These are phyloP conservation scores for Venturia canescens DNA, from an alignment of 1,140 invertebrate genomes.

Conservation along the genomic window DNA sequence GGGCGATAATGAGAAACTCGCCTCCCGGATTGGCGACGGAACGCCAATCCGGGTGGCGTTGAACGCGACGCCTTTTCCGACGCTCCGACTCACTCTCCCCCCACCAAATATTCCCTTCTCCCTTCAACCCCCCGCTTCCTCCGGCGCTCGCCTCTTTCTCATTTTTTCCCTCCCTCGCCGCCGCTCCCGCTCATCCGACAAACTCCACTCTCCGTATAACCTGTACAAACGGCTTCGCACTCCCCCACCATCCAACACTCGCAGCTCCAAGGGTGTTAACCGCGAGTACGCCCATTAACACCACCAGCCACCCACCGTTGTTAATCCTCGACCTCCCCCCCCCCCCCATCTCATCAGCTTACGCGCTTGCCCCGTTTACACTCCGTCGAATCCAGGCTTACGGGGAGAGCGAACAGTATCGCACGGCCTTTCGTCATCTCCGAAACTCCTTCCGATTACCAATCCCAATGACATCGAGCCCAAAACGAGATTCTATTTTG, in stretches of 20 bases:
- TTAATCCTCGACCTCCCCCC: slow-evolving; percentile 36
- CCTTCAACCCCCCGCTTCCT: slow-evolving; percentile 34
- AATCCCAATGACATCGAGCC: neutral
- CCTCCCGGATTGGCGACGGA: slow-evolving; percentile 73
- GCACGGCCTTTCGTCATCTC: neutral
- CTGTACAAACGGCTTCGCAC: slow-evolving; percentile 32
- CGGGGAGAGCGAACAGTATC: slow-evolving; percentile 43
- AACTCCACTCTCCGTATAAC: neutral
- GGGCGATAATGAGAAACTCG: slow-evolving; percentile 75
- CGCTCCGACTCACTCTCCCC: slow-evolving; percentile 55
- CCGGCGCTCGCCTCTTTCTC: slow-evolving; percentile 9
- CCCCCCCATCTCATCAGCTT: neutral
- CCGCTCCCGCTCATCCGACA: neutral
- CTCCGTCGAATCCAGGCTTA: slow-evolving; percentile 45
- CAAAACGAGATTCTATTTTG: neutral
- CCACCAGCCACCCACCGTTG: slow-evolving; percentile 63
- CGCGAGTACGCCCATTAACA: slow-evolving; percentile 77
- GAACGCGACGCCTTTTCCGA: slow-evolving; percentile 75
- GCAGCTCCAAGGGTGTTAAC: slow-evolving; percentile 72
- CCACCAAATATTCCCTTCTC: slow-evolving; percentile 34
- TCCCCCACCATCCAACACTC: neutral
- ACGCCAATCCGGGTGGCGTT: slow-evolving; percentile 75
- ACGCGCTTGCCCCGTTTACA: slow-evolving; percentile 54
- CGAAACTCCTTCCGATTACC: neutral
- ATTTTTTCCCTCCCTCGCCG: slow-evolving; percentile 28